Conservation (phyloP, 64 coral and sea anemone species). For the Montipora foliosa region DNA sequence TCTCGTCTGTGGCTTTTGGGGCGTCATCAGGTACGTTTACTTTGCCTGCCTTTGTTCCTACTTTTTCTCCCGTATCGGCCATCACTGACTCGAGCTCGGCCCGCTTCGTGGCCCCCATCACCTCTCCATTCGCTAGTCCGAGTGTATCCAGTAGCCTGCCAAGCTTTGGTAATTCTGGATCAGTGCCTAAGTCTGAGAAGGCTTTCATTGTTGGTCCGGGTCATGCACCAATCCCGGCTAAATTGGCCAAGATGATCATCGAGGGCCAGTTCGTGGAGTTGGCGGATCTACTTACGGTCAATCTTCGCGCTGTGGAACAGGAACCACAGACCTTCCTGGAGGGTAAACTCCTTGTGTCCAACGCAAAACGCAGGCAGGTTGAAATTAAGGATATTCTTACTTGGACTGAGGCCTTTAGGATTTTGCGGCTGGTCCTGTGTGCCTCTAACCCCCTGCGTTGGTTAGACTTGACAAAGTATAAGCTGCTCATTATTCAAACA, state of each 20-base stretch:
- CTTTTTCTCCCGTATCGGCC: neutral
- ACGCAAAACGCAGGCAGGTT: neutral
- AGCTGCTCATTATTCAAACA: slow-evolving; percentile 6
- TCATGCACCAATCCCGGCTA: slow-evolving; percentile 10
- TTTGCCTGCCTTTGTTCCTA: neutral
- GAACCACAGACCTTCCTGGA: neutral
- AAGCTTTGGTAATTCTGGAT: too few species aligned
- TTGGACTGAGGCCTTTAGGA: neutral
- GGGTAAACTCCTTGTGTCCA: neutral
- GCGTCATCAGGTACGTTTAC: neutral
- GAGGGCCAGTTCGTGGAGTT: slow-evolving; percentile 3
- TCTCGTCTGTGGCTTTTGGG: neutral
- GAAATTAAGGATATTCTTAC: neutral
- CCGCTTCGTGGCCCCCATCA: neutral
- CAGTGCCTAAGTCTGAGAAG: neutral
- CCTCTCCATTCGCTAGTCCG: too few species aligned
- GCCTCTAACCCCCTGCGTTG: neutral
- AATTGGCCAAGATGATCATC: neutral
- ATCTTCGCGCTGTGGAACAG: neutral
- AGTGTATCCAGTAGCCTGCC: neutral
- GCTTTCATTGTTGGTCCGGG: slow-evolving; percentile 33
- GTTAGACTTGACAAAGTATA: neutral
- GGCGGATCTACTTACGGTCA: neutral
- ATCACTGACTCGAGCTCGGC: slow-evolving; percentile 2
- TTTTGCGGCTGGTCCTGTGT: slow-evolving; percentile 1